Evolutionary conservation across 64 coral and sea anemone genomes (phyloP).

Genomic region (Pocillopora verrucosa): DNA sequence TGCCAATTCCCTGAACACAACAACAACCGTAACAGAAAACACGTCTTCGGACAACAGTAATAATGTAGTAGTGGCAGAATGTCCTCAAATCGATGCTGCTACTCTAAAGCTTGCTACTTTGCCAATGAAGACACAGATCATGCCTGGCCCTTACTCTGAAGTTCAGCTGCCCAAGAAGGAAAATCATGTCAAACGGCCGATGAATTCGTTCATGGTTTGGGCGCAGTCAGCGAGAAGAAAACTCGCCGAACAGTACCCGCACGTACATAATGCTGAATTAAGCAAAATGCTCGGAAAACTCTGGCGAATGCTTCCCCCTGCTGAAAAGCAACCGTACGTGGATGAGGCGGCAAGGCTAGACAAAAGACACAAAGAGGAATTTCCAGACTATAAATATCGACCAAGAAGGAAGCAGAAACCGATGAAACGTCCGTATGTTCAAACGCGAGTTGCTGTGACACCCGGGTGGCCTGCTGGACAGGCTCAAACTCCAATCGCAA

Average conservation of each 20-base stretch:
- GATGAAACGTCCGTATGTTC: constrained; percentile 90
- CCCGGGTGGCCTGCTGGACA: constrained; percentile 68
- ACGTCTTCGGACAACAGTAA: constrained; percentile 68
- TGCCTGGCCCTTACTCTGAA: constrained; percentile 91
- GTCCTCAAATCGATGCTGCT: constrained; percentile 84
- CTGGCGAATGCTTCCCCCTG: constrained; percentile 95
- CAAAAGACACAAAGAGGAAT: constrained; percentile 96
- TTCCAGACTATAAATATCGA: constrained; percentile 94
- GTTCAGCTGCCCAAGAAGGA: constrained; percentile 95
- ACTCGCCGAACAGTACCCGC: constrained; percentile 98
- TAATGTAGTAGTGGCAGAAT: constrained; percentile 57
- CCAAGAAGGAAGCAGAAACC: constrained; percentile 91
- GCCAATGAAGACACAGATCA: constrained; percentile 91
- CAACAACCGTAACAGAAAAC: constrained; percentile 75
- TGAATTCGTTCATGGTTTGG: constrained; percentile 99
- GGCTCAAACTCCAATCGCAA: constrained; percentile 69
- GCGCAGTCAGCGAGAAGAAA: constrained; percentile 91
- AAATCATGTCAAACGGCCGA: constrained; percentile 90
- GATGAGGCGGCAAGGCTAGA: constrained; percentile 98
- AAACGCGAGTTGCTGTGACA: constrained; percentile 75
- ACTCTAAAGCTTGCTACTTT: constrained; percentile 73
- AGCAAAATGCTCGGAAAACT: constrained; percentile 99
- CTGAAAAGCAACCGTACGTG: constrained; percentile 98
- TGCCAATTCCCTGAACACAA: constrained; percentile 64
- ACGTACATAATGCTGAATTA: constrained; percentile 99